Conservation (phyloP, 2,888 invertebrate species). For the Asteroscopus sphinx region DNA sequence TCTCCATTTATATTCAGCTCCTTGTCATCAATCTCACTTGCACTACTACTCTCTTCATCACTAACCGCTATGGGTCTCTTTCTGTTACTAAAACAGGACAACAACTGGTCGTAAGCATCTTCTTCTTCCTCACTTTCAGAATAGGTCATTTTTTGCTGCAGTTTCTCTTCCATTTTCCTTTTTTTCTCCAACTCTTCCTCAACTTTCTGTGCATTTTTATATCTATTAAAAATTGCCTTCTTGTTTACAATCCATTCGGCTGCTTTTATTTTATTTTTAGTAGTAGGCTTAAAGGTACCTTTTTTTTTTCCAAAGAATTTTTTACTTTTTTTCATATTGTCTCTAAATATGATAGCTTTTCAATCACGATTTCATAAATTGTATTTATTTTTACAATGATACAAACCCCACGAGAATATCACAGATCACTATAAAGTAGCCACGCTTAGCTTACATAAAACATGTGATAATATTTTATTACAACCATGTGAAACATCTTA, state of each 20-base stretch:
- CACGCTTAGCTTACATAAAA: too few species aligned
- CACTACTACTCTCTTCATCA: constrained; percentile 68
- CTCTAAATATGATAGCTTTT: background rate
- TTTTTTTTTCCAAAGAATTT: constrained; percentile 71
- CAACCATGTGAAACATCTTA: too few species aligned
- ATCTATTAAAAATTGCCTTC: constrained; percentile 85
- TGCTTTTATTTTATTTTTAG: constrained; percentile 71
- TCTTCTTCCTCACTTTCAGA: constrained; percentile 88
- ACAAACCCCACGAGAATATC: too few species aligned
- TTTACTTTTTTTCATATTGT: constrained; percentile 74
- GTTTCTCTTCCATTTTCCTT: constrained; percentile 74
- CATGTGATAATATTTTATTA: too few species aligned
- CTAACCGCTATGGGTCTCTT: constrained; percentile 66
- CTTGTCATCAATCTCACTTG: constrained; percentile 36
- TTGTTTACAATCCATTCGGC: constrained; percentile 73
- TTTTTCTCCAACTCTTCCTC: constrained; percentile 85
- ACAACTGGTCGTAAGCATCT: constrained; percentile 85
- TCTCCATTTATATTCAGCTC: constrained; percentile 17
- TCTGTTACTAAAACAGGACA: constrained; percentile 84
- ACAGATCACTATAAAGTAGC: too few species aligned
- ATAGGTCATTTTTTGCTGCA: constrained; percentile 75
- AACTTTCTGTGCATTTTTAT: constrained; percentile 84
- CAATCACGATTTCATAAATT: too few species aligned
- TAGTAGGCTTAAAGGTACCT: constrained; percentile 62
- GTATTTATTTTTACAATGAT: too few species aligned